Conservation (phyloP, 2,113 vertebrate genomes). For the Petroica traversi region DNA sequence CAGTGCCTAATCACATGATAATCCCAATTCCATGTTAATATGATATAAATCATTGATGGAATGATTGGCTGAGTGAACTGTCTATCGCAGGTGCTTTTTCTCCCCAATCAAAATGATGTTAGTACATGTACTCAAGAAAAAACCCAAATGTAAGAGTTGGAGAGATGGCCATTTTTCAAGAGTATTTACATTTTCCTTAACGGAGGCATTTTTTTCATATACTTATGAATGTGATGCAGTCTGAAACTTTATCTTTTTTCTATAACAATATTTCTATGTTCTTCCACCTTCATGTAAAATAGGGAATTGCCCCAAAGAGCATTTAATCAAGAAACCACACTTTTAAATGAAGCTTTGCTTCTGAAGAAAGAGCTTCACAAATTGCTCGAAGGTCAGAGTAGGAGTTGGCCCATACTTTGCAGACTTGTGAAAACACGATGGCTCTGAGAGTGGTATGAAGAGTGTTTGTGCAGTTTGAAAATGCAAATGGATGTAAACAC, state of each 20-base stretch:
- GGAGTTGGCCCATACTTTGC: neutral
- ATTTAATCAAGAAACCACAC: neutral
- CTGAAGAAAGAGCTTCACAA: neutral
- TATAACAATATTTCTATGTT: neutral
- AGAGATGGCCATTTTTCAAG: neutral
- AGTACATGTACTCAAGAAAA: neutral
- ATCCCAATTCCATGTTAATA: neutral
- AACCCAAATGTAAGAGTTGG: neutral
- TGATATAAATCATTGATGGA: neutral
- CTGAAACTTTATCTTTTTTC: neutral
- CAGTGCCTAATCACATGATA: neutral
- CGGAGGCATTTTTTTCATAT: neutral
- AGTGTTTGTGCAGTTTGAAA: neutral
- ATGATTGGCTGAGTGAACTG: neutral
- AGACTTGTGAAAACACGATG: neutral
- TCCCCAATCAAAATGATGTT: neutral
- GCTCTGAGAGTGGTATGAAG: neutral
- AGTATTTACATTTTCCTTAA: neutral
- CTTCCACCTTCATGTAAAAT: neutral
- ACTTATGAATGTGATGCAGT: neutral
- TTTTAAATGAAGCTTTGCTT: conserved; percentile 15
- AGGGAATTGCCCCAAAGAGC: neutral
- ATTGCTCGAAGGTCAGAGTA: neutral
- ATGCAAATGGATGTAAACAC: neutral
- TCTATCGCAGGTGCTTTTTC: neutral